phyloP scores from a whole-genome alignment of 2,888 invertebrate species.

The Melinaea menophilus region DNA sequence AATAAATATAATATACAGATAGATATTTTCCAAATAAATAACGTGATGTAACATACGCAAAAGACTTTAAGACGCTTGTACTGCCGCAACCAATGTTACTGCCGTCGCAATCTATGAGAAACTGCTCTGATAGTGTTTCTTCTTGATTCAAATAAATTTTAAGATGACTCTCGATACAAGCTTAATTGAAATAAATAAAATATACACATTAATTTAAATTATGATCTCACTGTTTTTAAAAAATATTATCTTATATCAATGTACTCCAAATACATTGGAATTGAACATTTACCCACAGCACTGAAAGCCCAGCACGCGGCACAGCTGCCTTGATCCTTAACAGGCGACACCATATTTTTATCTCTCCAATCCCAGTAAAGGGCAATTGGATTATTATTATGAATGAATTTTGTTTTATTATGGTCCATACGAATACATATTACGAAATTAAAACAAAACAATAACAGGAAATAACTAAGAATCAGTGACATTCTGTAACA shows the following conservation, averaged over 20 bases:
- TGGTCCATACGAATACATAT: no score
- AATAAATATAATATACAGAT: not conserved
- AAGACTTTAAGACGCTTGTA: constrained; percentile 30
- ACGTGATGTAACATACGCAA: constrained; percentile 31
- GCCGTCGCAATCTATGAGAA: constrained; percentile 39
- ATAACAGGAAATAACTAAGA: no score
- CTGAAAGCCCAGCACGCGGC: constrained; percentile 56
- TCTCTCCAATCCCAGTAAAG: constrained; percentile 47
- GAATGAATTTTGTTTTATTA: no score
- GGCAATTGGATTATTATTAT: constrained; percentile 23
- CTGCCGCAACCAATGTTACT: constrained; percentile 29
- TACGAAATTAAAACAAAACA: no score
- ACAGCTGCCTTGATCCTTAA: constrained; percentile 48
- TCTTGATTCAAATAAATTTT: constrained; percentile 26
- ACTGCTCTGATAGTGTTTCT: constrained; percentile 39
- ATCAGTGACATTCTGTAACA: no score
- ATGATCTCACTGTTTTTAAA: no score
- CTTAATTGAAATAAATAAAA: constrained; percentile 28
- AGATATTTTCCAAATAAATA: not conserved
- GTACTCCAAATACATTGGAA: no score
- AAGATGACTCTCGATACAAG: constrained; percentile 39
- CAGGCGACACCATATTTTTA: constrained; percentile 38
- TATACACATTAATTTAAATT: not conserved
- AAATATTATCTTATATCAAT: no score
- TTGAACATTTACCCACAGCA: constrained; percentile 40